Base-by-base conservation (phyloP, 2,113 vertebrate species). In the Axis porcinus region DNA sequence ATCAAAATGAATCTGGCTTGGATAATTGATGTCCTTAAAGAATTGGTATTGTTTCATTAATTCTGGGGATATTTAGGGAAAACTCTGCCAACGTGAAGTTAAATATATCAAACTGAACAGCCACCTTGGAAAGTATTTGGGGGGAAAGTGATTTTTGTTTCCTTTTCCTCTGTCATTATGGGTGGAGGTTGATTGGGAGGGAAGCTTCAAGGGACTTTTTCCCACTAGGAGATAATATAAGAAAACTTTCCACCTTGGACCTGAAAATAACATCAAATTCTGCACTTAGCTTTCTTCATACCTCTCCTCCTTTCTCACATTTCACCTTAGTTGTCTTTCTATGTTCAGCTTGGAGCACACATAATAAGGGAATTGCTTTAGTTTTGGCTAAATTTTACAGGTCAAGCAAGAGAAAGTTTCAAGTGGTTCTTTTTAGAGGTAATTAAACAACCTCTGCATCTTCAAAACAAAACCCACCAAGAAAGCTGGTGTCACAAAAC, bases 401-500 rank as follows among this genome's bases (percentile, higher is more conserved):
- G 5, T 62, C 45, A 30, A 93, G 16, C 50, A 97, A 76, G 25
- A 81, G 91, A 85, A 25, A 62, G 55, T 82, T 93, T 88, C 7
- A 89, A 93, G 30, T 17, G 25, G 50, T 21, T 76, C 43, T 67
- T 86, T 98, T 96, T 47, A 57, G 86, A 16, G 64, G 14, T 30
- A 78, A 25, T 47, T 54, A 74, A 91, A 64, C 36, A 96, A 98
- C 43, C n/a, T 98, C 96, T 95, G 92, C 82, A 92, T 93, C 62
- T 82, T 83, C 97, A 92, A 98, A 98, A 76, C 74, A 74, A 96
- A 92, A 92, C 91, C 43, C 40, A 88, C 14, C 0, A 52, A 97
- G 97, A 91, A 95, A 88, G 83, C 79, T 89, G 85, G 84, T 36
- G 94, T 96, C 97, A 91, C 97, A 98, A 98, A 97, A 97, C 95